Base-by-base conservation (phyloP, 2,797 vertebrate genomes). In the Glyptemys insculpta region DNA sequence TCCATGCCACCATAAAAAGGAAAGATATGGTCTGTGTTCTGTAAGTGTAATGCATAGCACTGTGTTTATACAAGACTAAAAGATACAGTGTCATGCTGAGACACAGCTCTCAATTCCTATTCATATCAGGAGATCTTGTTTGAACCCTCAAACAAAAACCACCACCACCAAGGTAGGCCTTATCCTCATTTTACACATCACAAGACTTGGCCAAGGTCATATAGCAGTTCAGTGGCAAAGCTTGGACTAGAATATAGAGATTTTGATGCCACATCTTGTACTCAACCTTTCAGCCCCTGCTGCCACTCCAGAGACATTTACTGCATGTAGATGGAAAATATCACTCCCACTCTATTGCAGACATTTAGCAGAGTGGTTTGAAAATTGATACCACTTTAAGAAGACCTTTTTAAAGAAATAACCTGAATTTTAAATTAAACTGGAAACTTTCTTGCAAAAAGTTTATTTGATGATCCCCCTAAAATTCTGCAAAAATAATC, bases 21-120 rank as follows among this genome's bases (percentile, higher is more conserved):
- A 85, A 81, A 81, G 7, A 18, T 25, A 2, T 0, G 4, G 12
- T 25, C 0, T 80, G 49, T 74, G 65, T 81, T 57, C 49, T 49
- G 16, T 0, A 2, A 0, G 50, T 68, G 2, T 57, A 88, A 93
- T 14, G n/a, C 52, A 34, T 0, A 78, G 3, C 8, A 16, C 12
- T 27, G 8, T 78, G 44, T 72, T 37, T 23, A 65, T n/a, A 72
- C n/a, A 72, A n/a, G 19, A 41, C n/a, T 72, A 23, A 23, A 41
- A 72, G 65, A 11, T 72, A 21, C 18, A 41, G n/a, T 37, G n/a
- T 37, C 65, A 23, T 12, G 9, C n/a, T 37, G n/a, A 2, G 19
- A 72, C 1, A 37, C 5, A 72, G 65, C 19, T 72, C n/a, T 72
- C n/a, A 72, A 11, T 72, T 23, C 19, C 5, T 12, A 23, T 72